Conservation (phyloP, 2,888 invertebrate species). For the Agrotis puta region DNA sequence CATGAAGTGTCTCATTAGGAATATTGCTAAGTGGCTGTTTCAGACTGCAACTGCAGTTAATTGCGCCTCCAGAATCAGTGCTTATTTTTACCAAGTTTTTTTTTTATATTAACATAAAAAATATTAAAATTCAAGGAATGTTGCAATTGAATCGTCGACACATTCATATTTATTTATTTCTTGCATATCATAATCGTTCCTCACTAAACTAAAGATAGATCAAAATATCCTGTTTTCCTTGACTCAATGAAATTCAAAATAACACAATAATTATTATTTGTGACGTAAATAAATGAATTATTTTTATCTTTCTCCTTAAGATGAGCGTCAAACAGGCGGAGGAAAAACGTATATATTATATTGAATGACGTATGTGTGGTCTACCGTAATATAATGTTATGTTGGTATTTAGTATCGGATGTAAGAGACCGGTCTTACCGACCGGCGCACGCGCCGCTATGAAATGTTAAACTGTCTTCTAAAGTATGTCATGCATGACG, state of each 20-base stretch:
- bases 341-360: conserved; percentile 23
- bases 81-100: no score
- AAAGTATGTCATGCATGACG: conserved; percentile 24
- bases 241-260: conserved; percentile 14
- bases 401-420: conserved; percentile 15
- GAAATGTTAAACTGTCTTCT: conserved; percentile 1
- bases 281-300: conserved; percentile 3
- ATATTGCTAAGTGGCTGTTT: no score
- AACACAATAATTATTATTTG: background rate
- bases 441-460: background rate
- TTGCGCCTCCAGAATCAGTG: no score
- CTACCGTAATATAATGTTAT: background rate
- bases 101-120: no score
- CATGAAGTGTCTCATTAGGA: no score
- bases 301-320: background rate
- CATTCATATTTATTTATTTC: no score
- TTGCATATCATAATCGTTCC: background rate
- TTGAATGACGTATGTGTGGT: conserved; percentile 25
- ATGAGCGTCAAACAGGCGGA: conserved; percentile 25
- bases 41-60: no score
- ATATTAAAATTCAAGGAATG: no score
- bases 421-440: conserved; percentile 20
- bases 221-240: background rate
- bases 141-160: no score
- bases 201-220: background rate